These are phyloP conservation scores for Cranoglanis bouderius DNA, from an alignment of 2,113 vertebrate species.

Conservation along the genomic window DNA sequence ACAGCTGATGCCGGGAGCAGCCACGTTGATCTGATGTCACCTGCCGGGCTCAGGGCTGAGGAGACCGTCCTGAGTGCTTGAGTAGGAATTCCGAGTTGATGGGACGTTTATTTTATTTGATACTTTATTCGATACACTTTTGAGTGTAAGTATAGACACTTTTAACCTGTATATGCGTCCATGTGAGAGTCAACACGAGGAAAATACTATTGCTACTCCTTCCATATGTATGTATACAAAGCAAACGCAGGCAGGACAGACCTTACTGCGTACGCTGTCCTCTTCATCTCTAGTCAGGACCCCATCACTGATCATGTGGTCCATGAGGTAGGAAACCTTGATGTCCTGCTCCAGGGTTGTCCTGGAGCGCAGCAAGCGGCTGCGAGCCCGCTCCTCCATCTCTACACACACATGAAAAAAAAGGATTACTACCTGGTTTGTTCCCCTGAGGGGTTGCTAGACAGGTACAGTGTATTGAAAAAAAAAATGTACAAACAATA, in stretches of 20 bases:
- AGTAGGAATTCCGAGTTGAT: not conserved
- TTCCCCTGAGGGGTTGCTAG: no score
- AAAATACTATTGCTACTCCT: not conserved
- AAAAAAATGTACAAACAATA: no score
- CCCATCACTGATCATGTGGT: conserved; percentile 87
- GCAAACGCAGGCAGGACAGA: conserved; percentile 56
- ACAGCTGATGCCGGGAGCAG: no score
- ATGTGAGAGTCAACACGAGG: not conserved
- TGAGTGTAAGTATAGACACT: not conserved
- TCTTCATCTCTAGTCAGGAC: conserved; percentile 83
- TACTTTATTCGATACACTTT: no score
- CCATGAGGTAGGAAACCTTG: conserved; percentile 89
- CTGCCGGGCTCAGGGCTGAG: not conserved
- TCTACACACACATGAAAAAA: conserved; percentile 52
- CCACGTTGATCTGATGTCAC: not conserved
- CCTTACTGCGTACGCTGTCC: conserved; percentile 80
- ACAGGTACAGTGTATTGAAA: no score
- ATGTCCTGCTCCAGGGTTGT: conserved; percentile 85
- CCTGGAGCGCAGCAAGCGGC: conserved; percentile 80
- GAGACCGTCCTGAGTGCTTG: not conserved
- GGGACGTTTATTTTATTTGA: not conserved
- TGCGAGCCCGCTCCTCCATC: conserved; percentile 84
- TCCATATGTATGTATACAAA: not conserved
- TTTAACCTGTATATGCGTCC: not conserved
- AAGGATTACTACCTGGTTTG: not conserved